These are phyloP conservation scores for Taeniopygia guttata DNA, from an alignment of 2,797 vertebrate genomes.

Conservation along the genomic window DNA sequence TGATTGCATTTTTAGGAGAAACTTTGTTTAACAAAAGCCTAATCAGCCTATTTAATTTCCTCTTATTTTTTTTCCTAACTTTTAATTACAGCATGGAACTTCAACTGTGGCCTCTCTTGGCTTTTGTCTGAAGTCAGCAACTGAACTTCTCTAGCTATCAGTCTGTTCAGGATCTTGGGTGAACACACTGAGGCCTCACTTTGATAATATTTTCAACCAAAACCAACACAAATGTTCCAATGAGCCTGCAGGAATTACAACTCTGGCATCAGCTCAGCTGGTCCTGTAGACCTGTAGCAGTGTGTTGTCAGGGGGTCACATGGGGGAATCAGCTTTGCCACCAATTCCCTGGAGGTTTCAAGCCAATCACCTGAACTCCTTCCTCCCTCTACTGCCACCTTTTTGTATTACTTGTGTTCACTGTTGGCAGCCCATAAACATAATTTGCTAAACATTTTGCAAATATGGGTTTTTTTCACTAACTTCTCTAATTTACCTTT, in stretches of 20 bases:
- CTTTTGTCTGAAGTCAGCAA: background rate
- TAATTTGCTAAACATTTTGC: background rate
- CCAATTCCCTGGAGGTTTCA: background rate
- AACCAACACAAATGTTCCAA: background rate
- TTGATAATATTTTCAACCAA: background rate
- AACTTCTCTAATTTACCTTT: background rate
- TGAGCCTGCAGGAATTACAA: background rate
- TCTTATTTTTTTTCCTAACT: background rate
- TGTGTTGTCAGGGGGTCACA: background rate
- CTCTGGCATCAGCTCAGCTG: background rate
- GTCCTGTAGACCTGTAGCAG: background rate
- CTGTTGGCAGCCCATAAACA: background rate
- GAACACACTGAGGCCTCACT: background rate
- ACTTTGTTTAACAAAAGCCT: conserved; percentile 23
- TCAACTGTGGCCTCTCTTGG: background rate
- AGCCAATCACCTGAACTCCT: background rate
- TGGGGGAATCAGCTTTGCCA: background rate
- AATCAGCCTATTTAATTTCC: background rate
- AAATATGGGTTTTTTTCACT: background rate
- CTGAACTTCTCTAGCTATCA: background rate
- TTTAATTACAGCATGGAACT: conserved; percentile 18
- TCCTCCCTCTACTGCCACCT: background rate
- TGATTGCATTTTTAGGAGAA: conserved; percentile 17
- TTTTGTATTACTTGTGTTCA: background rate
- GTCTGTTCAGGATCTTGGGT: background rate